Base-by-base conservation (phyloP, 1,140 invertebrate species). In the Heliconius himera region DNA sequence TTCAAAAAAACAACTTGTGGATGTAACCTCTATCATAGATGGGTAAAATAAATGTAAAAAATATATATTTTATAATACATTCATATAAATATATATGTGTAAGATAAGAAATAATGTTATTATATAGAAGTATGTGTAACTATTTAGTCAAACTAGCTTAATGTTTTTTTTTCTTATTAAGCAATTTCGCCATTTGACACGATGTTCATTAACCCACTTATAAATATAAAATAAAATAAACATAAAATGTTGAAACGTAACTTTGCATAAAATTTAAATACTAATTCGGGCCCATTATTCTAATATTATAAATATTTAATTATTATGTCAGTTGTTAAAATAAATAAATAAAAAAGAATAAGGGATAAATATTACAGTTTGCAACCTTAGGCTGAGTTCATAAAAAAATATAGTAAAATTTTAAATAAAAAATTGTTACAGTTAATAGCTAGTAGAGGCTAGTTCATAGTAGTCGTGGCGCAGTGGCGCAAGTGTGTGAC, bases 161-260 rank as follows among this genome's bases (percentile, higher is more conserved):
- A 29, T 13, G 26, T 66, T 66, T 16, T 66, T 26, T 66, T 66
- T 66, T 66, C 60, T 9, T 66, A 66, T 29, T 26, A 60, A 22
- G 54, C n/a, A 60, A 60, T 5, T 66, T 66, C 16, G 60, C 60
- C 22, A 66, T 29, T 66, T 66, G 60, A 29, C 60, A 66, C 60
- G 60, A 66, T 29, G 11, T 66, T 66, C 60, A 66, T 29, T 66
- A 66, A 26, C 60, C 60, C 26, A 66, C 60, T 66, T 66, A 26
- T 66, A 16, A 46, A 46, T 5, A 46, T 16, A 36, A 36, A 36
- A 36, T 66, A 66, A 13, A 29, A 66, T 66, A 29, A 66, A 66
- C 26, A 66, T 29, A 66, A 66, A n/a, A 66, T 29, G 29, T 29
- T 66, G 60, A 66, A 66, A 66, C 11, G 9, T 9, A 4, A 16